Evolutionary conservation across 2,797 vertebrate genomes (phyloP).

Genomic region (Allobates femoralis): DNA sequence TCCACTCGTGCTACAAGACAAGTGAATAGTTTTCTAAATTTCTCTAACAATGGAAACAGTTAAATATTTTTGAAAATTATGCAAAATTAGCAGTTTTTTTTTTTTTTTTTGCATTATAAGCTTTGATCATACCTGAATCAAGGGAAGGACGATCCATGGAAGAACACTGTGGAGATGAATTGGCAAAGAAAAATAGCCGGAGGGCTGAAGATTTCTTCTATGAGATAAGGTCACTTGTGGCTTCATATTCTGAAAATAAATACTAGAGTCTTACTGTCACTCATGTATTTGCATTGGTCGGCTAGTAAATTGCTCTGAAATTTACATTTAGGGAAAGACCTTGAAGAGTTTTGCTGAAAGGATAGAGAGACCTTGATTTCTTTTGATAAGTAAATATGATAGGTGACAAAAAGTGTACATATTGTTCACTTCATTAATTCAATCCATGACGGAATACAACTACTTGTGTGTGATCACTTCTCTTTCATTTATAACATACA

Average conservation of each 20-base stretch:
- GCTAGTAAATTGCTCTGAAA: not conserved
- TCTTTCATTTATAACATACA: too few relatives aligned
- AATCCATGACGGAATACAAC: not conserved
- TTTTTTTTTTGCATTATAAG: not conserved
- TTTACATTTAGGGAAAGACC: not conserved
- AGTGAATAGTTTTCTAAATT: not conserved
- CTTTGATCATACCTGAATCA: not conserved
- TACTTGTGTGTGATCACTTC: too few relatives aligned
- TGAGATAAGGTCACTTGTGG: slow-evolving; percentile 12
- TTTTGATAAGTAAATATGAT: too few relatives aligned
- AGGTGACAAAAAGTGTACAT: not conserved
- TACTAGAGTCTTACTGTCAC: not conserved
- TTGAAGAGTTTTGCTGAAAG: not conserved
- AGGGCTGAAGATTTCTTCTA: not conserved
- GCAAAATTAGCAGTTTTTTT: not conserved
- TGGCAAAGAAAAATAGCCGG: not conserved
- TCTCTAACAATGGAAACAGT: not conserved
- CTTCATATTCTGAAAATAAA: not conserved
- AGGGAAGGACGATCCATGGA: not conserved
- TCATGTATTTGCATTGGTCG: not conserved
- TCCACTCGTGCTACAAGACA: not conserved
- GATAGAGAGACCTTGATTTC: not conserved
- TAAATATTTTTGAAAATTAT: not conserved
- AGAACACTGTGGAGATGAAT: not conserved
- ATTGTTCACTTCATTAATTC: not conserved